phyloP scores from a whole-genome alignment of 2,888 invertebrate genomes.

The Agrenia bidenticulata region DNA sequence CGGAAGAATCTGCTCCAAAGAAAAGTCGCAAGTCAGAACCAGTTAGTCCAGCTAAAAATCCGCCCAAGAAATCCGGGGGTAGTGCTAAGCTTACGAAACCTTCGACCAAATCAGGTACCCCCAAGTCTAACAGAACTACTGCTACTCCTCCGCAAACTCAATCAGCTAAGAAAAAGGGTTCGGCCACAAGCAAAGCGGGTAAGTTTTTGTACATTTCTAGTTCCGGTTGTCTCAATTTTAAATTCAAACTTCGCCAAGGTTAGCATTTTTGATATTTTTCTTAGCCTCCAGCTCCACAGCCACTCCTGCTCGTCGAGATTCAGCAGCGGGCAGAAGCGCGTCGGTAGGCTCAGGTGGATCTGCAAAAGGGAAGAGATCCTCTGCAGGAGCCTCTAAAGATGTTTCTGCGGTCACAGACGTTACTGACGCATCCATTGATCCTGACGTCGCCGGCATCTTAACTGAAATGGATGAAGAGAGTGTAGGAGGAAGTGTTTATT shows the following conservation, averaged over 20 bases:
- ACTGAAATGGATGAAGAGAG: slow-evolving; percentile 37
- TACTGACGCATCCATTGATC: slow-evolving; percentile 24
- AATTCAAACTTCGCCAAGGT: not conserved
- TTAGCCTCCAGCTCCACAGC: slow-evolving; percentile 12
- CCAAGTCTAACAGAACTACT: slow-evolving; percentile 30
- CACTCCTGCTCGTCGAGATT: slow-evolving; percentile 40
- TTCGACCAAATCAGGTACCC: slow-evolving; percentile 20
- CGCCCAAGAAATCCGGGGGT: slow-evolving; percentile 6
- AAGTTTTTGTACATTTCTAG: not conserved
- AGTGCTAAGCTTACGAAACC: slow-evolving; percentile 17
- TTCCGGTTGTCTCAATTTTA: too few relatives aligned
- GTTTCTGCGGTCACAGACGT: not conserved
- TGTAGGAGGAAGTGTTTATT: slow-evolving; percentile 41
- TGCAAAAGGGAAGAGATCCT: not conserved
- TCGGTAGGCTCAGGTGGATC: slow-evolving; percentile 8
- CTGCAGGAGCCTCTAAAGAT: not conserved
- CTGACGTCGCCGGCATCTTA: slow-evolving; percentile 41
- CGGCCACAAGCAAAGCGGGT: not conserved
- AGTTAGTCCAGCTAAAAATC: slow-evolving; percentile 13
- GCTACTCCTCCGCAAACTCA: not conserved
- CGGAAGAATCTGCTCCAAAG: slow-evolving; percentile 36
- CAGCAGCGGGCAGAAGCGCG: slow-evolving; percentile 19
- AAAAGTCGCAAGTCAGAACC: slow-evolving; percentile 30
- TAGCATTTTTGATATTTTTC: not conserved
- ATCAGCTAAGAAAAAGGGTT: not conserved